Conservation (phyloP, 2,888 invertebrate genomes). For the Harmothoe impar region DNA sequence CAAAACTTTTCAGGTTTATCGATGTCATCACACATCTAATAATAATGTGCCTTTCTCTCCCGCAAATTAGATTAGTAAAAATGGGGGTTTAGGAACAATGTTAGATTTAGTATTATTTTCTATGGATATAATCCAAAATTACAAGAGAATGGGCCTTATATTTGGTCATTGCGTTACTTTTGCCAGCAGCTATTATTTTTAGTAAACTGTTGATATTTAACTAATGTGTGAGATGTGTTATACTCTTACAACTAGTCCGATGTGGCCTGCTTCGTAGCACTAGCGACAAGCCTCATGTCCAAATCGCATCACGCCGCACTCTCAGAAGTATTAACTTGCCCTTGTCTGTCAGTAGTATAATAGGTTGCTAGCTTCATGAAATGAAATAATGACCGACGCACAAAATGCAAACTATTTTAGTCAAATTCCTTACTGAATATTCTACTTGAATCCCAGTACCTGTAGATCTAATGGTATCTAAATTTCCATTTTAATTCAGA, state of each 20-base stretch:
- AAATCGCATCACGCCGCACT: background rate
- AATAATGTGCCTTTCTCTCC: slow-evolving; percentile 22
- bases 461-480: too few species aligned
- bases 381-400: background rate
- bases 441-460: too few species aligned
- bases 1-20: slow-evolving; percentile 17
- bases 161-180: background rate
- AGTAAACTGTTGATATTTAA: slow-evolving; percentile 19
- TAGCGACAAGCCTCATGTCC: slow-evolving; percentile 35
- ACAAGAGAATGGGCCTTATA: background rate
- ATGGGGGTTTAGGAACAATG: slow-evolving; percentile 8
- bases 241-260: slow-evolving; percentile 11
- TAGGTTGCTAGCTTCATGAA: too few species aligned
- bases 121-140: background rate
- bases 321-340: background rate
- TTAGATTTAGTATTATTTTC: background rate
- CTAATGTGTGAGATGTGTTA: slow-evolving; percentile 36
- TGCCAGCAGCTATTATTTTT: background rate
- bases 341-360: too few species aligned
- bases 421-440: background rate
- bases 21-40: background rate
- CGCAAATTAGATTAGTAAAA: background rate
- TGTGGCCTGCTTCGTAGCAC: slow-evolving; percentile 42
- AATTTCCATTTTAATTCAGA: too few species aligned
- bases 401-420: background rate